Base-by-base conservation (phyloP, 2,888 invertebrate species). In the Thymelicus acteon region DNA sequence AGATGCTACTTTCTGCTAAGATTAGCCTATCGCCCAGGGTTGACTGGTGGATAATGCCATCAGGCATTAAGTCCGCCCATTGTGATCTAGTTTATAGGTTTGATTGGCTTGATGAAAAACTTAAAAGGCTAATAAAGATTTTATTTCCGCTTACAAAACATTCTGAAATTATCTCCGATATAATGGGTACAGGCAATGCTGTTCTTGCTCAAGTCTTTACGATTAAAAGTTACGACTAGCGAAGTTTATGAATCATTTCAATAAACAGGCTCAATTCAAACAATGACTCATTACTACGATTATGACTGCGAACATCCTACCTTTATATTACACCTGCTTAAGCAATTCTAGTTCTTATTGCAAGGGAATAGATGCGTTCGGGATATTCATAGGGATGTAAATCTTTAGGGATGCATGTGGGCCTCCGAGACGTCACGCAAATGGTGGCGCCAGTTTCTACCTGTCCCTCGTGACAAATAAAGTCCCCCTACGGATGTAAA, bases 281-380 rank as follows among this genome's bases (percentile, higher is more conserved):
- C 83, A 84, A 84, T 92, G 91, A 92, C 85, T 91, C 91, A 92
- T 90, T 89, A 86, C 83, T 81, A 85, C 88, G 85, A 87, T 89
- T 89, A 88, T 86, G 83, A 85, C 84, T 83, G 82, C 79, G 78
- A 72, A 63, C 58, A 79, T 77, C 75, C 79, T 75, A 77, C 78
- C 69, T 69, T 74, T 65, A 52, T 52, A 60, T 73, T 66, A 13
- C 57, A 57, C 58, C 6, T 62, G 19, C 48, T 10, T 48, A 62
- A 64, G 37, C 37, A 7, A 82, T 74, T 77, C 74, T 79, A 44
- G 75, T 78, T 85, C 75, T 77, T 87, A 85, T 69, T 3, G 0
- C 10, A 2, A 61, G 73, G 75, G 62, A 15, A n/a, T 61, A 54
- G 6, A 60, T 37, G 60, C 24, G 10, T 44, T 15, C 39, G 19